A percentile compares a stretch with the other conserved stretches of the same genome.
Conservation (phyloP, 2,888 invertebrate genomes). For the Camponotus fellah region DNA sequence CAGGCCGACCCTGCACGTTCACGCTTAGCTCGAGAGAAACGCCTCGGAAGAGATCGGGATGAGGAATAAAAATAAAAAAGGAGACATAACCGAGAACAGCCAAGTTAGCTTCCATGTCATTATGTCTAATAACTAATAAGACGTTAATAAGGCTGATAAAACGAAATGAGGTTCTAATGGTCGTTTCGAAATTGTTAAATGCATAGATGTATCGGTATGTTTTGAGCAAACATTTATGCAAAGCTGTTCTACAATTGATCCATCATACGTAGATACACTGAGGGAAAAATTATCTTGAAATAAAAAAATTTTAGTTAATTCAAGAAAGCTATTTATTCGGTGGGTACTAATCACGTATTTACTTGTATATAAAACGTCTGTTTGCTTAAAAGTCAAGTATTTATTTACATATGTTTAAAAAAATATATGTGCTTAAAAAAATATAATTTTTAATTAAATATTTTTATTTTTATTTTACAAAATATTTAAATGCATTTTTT, state of each 20-base stretch:
- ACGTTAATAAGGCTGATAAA: conserved; percentile 10
- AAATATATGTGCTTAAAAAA: too few species aligned
- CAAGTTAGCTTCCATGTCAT: conserved; percentile 46
- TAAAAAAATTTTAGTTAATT: too few species aligned
- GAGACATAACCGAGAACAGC: conserved; percentile 39
- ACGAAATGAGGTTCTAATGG: conserved; percentile 9
- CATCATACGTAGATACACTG: not conserved
- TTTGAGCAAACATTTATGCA: not conserved
- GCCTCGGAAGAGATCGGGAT: conserved; percentile 44
- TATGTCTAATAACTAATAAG: conserved; percentile 64
- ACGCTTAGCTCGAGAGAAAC: conserved; percentile 70
- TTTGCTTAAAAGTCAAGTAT: too few species aligned
- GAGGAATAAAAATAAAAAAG: conserved; percentile 40
- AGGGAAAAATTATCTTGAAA: too few species aligned
- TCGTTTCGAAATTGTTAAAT: conserved; percentile 32
- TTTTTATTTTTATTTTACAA: too few species aligned
- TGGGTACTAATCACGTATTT: too few species aligned
- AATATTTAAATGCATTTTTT: too few species aligned
- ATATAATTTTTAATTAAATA: too few species aligned
- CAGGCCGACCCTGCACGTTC: conserved; percentile 70
- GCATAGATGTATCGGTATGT: not conserved
- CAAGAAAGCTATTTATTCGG: too few species aligned
- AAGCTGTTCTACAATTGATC: not conserved
- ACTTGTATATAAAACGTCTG: too few species aligned
- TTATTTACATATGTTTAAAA: too few species aligned